Conservation (phyloP, 2,888 invertebrate genomes). For the Synergus japonicus region DNA sequence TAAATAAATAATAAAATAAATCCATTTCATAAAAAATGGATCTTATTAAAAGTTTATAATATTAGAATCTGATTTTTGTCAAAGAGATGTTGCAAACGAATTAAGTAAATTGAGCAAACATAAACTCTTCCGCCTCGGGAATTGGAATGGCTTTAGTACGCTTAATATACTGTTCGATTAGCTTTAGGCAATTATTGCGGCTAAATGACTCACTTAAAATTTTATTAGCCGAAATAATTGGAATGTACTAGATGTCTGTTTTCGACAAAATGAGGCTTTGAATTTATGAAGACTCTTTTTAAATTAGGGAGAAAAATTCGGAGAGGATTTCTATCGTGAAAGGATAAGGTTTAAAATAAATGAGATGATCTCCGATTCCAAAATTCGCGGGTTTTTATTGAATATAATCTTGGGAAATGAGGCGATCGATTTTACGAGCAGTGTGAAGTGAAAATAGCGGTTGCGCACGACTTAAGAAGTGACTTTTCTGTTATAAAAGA, state of each 20-base stretch:
- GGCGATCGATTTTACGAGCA: slow-evolving; percentile 9
- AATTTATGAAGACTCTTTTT: background rate
- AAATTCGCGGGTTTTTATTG: background rate
- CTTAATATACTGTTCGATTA: slow-evolving; percentile 11
- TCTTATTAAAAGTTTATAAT: too few species aligned
- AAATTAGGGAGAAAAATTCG: background rate
- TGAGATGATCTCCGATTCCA: background rate
- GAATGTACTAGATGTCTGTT: background rate
- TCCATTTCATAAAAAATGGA: too few species aligned
- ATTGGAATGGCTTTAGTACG: background rate
- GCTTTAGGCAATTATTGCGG: background rate
- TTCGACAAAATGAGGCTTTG: background rate
- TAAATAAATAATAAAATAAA: too few species aligned
- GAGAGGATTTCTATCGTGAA: background rate
- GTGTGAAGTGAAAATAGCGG: slow-evolving; percentile 8
- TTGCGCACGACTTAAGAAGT: slow-evolving; percentile 11
- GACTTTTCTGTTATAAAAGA: slow-evolving; percentile 21
- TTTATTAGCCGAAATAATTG: background rate
- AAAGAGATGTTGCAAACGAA: background rate
- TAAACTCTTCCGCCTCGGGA: slow-evolving; percentile 4
- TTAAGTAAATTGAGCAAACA: slow-evolving; percentile 8
- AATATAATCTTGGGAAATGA: background rate
- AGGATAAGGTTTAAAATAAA: background rate
- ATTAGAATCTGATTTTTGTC: background rate
- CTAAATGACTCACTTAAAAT: slow-evolving; percentile 11